phyloP scores from a whole-genome alignment of 2,797 vertebrate species.

The Parotocinclus haroldoi region DNA sequence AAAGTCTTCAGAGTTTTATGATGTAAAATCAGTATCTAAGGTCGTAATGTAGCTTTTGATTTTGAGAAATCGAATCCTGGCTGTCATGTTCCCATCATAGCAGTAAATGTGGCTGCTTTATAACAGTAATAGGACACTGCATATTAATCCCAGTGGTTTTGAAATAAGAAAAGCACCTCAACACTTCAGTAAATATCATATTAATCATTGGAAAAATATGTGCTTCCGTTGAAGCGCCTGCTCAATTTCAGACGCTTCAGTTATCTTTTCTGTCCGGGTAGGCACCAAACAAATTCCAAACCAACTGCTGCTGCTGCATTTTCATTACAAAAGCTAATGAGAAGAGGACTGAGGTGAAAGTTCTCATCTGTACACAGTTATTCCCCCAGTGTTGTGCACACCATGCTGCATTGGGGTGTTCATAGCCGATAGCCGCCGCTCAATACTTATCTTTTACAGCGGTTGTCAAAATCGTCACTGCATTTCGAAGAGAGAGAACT shows the following conservation, averaged over 20 bases:
- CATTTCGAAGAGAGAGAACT: slow-evolving; percentile 15
- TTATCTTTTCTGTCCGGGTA: slow-evolving; percentile 28
- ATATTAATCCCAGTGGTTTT: too few relatives aligned
- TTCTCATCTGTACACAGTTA: slow-evolving; percentile 36
- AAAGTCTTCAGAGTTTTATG: too few relatives aligned
- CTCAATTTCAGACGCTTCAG: not conserved
- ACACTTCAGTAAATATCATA: too few relatives aligned
- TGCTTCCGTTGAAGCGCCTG: too few relatives aligned
- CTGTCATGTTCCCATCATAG: too few relatives aligned
- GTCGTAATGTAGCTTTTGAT: too few relatives aligned
- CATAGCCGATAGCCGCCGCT: slow-evolving; percentile 24
- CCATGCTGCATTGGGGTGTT: slow-evolving; percentile 33
- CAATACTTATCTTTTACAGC: slow-evolving; percentile 36
- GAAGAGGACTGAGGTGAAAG: slow-evolving; percentile 49
- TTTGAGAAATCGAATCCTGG: too few relatives aligned
- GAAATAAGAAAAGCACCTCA: too few relatives aligned
- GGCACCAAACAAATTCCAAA: slow-evolving; percentile 25
- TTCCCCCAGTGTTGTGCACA: slow-evolving; percentile 34
- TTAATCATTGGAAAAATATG: too few relatives aligned
- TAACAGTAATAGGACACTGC: too few relatives aligned
- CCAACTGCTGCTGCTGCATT: slow-evolving; percentile 25
- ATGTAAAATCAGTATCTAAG: too few relatives aligned
- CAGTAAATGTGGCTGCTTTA: too few relatives aligned
- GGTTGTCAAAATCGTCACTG: slow-evolving; percentile 25
- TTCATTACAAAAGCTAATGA: slow-evolving; percentile 47